These are phyloP conservation scores for Athripsodes cinereus DNA, from an alignment of 2,888 invertebrate species.

Conservation along the genomic window DNA sequence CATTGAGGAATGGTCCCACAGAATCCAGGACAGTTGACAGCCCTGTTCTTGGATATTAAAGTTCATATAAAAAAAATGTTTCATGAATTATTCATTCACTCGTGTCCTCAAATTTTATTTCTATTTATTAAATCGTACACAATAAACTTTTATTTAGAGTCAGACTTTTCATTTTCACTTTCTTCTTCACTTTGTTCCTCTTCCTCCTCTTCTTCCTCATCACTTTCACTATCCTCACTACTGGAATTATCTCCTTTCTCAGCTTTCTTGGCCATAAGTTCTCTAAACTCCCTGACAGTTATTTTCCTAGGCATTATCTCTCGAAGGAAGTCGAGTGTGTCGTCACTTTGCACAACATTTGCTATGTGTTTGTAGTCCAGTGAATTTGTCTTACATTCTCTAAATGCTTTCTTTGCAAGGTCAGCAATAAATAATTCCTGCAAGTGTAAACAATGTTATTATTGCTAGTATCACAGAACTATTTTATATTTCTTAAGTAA, in stretches of 20 bases:
- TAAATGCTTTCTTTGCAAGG: slow-evolving; percentile 57
- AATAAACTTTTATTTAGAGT: too few species aligned
- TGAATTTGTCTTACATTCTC: slow-evolving; percentile 45
- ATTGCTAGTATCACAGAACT: not conserved
- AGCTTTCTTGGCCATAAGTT: slow-evolving; percentile 56
- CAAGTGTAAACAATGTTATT: slow-evolving; percentile 3
- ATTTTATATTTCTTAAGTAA: not conserved
- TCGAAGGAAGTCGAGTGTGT: slow-evolving; percentile 61
- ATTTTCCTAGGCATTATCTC: slow-evolving; percentile 73
- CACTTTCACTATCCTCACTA: slow-evolving; percentile 34
- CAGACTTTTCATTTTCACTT: slow-evolving; percentile 2
- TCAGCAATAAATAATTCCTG: slow-evolving; percentile 66
- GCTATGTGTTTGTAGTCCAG: slow-evolving; percentile 67
- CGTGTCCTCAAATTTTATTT: too few species aligned
- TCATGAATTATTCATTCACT: too few species aligned
- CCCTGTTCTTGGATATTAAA: too few species aligned
- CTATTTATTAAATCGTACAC: too few species aligned
- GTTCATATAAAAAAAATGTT: too few species aligned
- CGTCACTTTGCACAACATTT: slow-evolving; percentile 61
- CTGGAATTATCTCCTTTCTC: slow-evolving; percentile 37
- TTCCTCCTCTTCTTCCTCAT: slow-evolving; percentile 19
- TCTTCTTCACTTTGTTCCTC: slow-evolving; percentile 5
- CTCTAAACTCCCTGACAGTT: slow-evolving; percentile 60
- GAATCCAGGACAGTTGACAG: too few species aligned
- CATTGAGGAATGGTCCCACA: too few species aligned